A percentile compares a stretch with the other conserved stretches of the same genome.
These are phyloP conservation scores for Procambarus virginalis DNA, from an alignment of 1,140 invertebrate species.

Conservation along the genomic window DNA sequence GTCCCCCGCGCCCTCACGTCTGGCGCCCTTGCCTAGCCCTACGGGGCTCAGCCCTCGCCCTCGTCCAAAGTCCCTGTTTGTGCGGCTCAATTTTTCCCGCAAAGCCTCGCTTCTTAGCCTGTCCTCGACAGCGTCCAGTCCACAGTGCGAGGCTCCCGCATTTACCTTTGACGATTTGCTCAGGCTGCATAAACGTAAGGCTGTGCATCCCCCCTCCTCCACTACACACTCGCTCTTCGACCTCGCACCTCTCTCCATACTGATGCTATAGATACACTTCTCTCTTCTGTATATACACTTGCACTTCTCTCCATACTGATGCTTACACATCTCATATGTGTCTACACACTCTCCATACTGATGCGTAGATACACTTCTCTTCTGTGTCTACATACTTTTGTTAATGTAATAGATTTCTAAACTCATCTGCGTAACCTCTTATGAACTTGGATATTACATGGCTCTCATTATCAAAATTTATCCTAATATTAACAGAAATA, in stretches of 20 bases:
- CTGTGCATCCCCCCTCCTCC: conserved; percentile 13
- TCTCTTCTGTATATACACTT: neutral
- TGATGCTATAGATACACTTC: neutral
- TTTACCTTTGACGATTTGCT: conserved; percentile 89
- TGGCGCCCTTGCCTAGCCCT: conserved; percentile 58
- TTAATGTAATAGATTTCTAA: neutral
- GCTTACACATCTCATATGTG: neutral
- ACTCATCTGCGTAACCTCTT: neutral
- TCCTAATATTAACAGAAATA: neutral
- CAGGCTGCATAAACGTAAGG: conserved; percentile 78
- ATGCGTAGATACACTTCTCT: neutral
- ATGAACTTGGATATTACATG: neutral
- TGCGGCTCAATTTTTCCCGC: conserved; percentile 83
- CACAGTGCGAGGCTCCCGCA: conserved; percentile 76
- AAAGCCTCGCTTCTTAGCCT: conserved; percentile 86
- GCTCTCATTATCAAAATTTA: neutral
- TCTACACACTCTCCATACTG: neutral
- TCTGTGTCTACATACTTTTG: neutral
- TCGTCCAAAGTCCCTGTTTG: conserved; percentile 79
- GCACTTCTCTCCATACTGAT: neutral
- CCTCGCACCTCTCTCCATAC: neutral
- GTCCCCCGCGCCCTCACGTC: conserved; percentile 60
- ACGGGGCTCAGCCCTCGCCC: conserved; percentile 66
- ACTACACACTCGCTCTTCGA: neutral
- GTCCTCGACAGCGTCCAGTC: conserved; percentile 74